Evolutionary conservation across 1,140 invertebrate species (phyloP), one percentile per base, ranked within the genome.

Genomic region (Hycleus phaleratus): DNA sequence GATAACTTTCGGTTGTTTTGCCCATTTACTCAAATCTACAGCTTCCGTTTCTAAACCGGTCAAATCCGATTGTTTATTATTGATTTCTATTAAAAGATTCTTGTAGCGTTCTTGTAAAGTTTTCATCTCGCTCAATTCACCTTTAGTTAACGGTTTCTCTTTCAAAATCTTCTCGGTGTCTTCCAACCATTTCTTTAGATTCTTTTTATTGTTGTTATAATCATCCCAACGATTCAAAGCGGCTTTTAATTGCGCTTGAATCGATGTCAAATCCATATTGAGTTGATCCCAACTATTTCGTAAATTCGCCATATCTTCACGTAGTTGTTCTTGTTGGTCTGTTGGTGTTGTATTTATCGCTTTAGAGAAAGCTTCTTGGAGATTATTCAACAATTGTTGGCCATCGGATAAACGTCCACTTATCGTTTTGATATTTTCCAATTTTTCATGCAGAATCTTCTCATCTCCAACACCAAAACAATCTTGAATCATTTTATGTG

Each of bases 41-140:
- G 87, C 85, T 78, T 93, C 90, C 38, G 73, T 75, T 62, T 83
- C 75, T 7, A 93, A 64, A 57, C 85, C 81, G 56, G 86, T 82
- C 39, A 94, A 69, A 61, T 93, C 90, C 2, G 78, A 75, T 60
- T 83, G 81, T 69, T 88, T 91, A 11, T 79, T 80, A 49, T 79
- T 77, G 7, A 93, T 85, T 75, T 91, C 88, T 47, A 85, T 82
- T 62, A 84, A 80, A 18, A 89, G 79, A 55, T 90, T 83, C 67
- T 86, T 90, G 60, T 86, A 93, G 68, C 90, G 84, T 70, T 96
- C 93, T 1, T 93, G 75, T 18, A 91, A 77, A 0, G 90, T 93
- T 73, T 92, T 93, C 85, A 95, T 93, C 76, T 94, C 91, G 48
- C 90, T 86, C 4, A 93, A 74, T 75, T 94, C 91, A 32, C 88